These are phyloP conservation scores for Tachysurus vachellii DNA, from an alignment of 2,113 vertebrate genomes.

Conservation along the genomic window DNA sequence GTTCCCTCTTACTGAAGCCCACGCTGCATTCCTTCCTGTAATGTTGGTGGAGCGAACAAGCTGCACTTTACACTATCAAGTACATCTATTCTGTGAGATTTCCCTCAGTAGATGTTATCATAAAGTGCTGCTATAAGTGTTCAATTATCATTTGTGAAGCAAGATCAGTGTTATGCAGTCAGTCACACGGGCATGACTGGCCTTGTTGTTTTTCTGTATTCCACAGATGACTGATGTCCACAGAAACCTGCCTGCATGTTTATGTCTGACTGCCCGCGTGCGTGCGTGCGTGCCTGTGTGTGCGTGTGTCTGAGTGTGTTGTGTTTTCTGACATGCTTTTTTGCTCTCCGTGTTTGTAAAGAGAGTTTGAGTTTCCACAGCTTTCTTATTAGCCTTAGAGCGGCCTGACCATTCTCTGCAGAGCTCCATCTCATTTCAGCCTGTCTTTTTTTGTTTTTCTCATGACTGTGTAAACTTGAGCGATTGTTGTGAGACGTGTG, in stretches of 20 bases:
- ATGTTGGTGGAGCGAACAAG: neutral
- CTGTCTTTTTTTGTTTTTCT: neutral
- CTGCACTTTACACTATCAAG: slow-evolving; percentile 8
- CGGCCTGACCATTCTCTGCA: too few relatives aligned
- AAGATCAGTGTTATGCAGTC: neutral
- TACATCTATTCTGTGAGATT: neutral
- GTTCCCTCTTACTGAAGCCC: slow-evolving; percentile 6
- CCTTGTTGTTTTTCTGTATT: neutral
- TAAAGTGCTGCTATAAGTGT: neutral
- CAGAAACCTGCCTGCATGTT: slow-evolving; percentile 39
- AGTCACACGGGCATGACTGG: slow-evolving; percentile 2
- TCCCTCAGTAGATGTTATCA: neutral
- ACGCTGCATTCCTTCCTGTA: slow-evolving; percentile 34
- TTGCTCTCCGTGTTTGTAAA: neutral
- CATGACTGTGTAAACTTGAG: neutral
- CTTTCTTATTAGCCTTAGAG: neutral
- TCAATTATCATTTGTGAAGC: neutral
- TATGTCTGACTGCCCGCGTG: neutral
- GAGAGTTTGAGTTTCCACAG: neutral
- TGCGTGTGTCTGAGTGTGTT: neutral
- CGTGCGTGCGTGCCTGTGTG: neutral
- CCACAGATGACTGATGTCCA: neutral
- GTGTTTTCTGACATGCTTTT: neutral
- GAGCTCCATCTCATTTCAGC: neutral
- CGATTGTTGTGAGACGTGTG: neutral